These are phyloP conservation scores for Cebuella pygmaea DNA, from an alignment of 2,797 vertebrate genomes.

Conservation along the genomic window DNA sequence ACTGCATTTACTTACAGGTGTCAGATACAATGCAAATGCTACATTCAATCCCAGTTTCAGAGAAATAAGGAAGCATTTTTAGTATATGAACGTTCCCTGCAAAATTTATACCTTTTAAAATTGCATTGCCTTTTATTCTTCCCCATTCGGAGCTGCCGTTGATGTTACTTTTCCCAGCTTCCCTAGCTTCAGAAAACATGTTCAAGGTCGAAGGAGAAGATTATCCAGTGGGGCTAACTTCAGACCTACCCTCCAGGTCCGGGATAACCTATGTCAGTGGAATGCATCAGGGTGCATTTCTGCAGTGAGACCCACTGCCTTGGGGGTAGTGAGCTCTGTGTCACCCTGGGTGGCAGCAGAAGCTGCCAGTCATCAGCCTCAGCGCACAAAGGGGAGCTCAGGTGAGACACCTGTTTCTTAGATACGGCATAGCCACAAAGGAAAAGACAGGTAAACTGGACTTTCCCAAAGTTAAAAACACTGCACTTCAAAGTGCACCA, in stretches of 20 bases:
- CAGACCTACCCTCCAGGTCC: neutral
- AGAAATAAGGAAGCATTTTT: neutral
- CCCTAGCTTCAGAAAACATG: neutral
- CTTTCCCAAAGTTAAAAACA: neutral
- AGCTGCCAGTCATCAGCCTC: neutral
- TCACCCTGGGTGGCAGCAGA: neutral
- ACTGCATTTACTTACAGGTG: accelerated
- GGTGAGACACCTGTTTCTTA: neutral
- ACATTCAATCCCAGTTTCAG: neutral
- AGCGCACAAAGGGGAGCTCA: neutral
- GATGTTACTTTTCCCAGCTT: too few species aligned
- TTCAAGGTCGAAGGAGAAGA: too few species aligned
- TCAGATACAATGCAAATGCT: neutral
- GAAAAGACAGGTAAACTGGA: neutral
- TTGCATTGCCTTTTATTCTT: neutral
- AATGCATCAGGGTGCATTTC: too few species aligned
- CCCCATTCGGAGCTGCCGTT: too few species aligned
- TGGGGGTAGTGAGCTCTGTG: neutral
- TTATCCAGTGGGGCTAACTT: neutral
- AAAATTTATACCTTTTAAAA: neutral
- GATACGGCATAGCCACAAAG: neutral
- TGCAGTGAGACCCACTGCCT: neutral
- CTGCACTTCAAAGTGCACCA: neutral
- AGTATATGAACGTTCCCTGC: accelerated
- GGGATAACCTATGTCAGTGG: too few species aligned